Evolutionary conservation across 2,888 invertebrate genomes (phyloP).

Genomic region (Achlya flavicornis): DNA sequence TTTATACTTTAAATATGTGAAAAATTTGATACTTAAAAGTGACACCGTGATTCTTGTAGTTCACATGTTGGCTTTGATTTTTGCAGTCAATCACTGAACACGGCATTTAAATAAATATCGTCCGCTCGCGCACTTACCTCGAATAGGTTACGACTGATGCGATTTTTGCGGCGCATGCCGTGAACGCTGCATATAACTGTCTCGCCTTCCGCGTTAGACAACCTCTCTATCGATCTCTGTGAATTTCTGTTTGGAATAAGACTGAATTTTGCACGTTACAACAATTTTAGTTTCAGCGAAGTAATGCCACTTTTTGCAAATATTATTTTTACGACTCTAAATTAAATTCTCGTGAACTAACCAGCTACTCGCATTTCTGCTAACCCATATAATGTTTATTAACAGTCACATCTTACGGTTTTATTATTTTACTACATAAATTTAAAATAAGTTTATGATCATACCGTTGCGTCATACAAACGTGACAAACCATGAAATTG

Average conservation of each 20-base stretch:
- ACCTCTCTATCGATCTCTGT: too few species aligned
- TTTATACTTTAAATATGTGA: too few species aligned
- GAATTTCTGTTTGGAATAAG: neutral
- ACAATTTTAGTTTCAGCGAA: neutral
- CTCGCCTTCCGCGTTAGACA: too few species aligned
- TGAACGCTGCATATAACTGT: too few species aligned
- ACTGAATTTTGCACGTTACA: neutral
- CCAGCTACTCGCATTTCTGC: neutral
- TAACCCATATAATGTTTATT: neutral
- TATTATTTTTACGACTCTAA: neutral
- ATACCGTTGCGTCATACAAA: neutral
- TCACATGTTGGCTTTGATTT: too few species aligned
- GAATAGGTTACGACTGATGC: too few species aligned
- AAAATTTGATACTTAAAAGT: too few species aligned
- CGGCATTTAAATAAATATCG: too few species aligned
- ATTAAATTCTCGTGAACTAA: neutral
- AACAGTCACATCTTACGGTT: neutral
- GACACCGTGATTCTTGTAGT: too few species aligned
- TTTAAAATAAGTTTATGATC: constrained; percentile 3
- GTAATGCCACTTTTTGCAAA: neutral
- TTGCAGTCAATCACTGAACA: too few species aligned
- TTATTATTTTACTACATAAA: neutral
- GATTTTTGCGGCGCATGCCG: too few species aligned
- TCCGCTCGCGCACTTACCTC: too few species aligned
- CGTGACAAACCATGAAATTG: constrained; percentile 21